Base-by-base conservation (phyloP, 2,888 invertebrate genomes). In the Campaea margaritaria region DNA sequence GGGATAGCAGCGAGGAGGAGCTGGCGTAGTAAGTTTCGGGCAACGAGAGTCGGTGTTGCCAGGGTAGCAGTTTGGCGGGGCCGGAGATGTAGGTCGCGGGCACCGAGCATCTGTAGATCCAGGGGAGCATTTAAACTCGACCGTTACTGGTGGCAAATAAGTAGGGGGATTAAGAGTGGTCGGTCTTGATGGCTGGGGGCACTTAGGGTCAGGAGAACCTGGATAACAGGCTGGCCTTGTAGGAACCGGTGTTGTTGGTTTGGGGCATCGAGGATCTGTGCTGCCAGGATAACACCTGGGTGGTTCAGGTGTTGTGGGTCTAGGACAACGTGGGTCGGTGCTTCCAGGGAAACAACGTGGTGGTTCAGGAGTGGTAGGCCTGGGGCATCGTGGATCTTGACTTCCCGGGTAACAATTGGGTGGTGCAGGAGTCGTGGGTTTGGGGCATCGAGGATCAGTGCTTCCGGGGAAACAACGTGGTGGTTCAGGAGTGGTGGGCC, bases 321-420 rank as follows among this genome's bases (percentile, higher is more conserved):
- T 62, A 8, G 70, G 76, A 13, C 82, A 78, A 5, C 72, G 36
- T 0, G 70, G 54, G 15, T 73, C 70, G 21, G 64, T 70, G 12
- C 77, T 76, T 0, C 86, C 85, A 1, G 85, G 83, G 56, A 77
- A 84, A 47, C 85, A 85, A 5, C 64, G 68, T 4, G 77, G 77
- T 12, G 48, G 47, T 0, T 28, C 66, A 0, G 67, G 64, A 2
- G 73, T 59, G 0, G 71, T 71, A 0, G 70, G 68, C 8, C 63
- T 65, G 0, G 78, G 76, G 28, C 80, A 80, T 0, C 72, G 50
- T 0, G 72, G 64, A 28, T 79, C 75, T 0, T 63, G 36, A 27
- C 59, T 70, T 0, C 76, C 78, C 2, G 74, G 76, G 43, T 15
- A 76, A 15, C 76, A 78, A 0, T 38, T 58, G 3, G 72, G 73